phyloP scores from a whole-genome alignment of 2,888 invertebrate genomes.

The Bhutanitis thaidina region DNA sequence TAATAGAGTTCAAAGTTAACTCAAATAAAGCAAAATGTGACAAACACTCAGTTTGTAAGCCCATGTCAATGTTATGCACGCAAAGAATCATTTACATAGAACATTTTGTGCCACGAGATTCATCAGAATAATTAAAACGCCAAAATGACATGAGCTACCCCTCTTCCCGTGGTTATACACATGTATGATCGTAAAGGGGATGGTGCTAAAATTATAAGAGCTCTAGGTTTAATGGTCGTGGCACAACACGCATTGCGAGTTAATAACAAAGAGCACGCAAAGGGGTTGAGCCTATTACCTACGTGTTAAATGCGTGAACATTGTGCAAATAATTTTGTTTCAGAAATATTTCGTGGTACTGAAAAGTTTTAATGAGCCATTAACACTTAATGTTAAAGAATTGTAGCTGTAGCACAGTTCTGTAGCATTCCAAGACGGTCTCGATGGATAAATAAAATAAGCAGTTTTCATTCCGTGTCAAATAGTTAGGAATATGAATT shows the following conservation, averaged over 20 bases:
- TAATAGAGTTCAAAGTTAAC: conserved; percentile 22
- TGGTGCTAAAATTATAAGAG: conserved; percentile 21
- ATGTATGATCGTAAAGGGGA: conserved; percentile 9
- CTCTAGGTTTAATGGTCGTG: conserved; percentile 33
- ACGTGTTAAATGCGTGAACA: conserved; percentile 40
- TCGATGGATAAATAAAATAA: conserved; percentile 7
- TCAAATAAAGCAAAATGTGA: conserved; percentile 24
- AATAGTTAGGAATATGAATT: not conserved
- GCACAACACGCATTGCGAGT: conserved; percentile 38
- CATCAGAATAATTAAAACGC: conserved; percentile 37
- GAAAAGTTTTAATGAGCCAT: conserved; percentile 37
- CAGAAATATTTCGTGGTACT: conserved; percentile 25
- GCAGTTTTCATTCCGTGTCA: conserved; percentile 4
- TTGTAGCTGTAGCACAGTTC: conserved; percentile 15
- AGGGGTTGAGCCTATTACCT: conserved; percentile 37
- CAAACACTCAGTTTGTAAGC: conserved; percentile 17
- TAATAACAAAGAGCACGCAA: conserved; percentile 42
- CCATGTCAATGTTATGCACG: conserved; percentile 26
- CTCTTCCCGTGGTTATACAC: conserved; percentile 9
- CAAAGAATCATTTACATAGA: conserved; percentile 36
- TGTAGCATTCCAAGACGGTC: conserved; percentile 3
- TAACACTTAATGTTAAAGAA: conserved; percentile 28
- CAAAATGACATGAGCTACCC: conserved; percentile 24
- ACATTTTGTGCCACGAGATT: conserved; percentile 33
- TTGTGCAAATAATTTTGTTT: conserved; percentile 38